Evolutionary conservation across 2,888 invertebrate species (phyloP).

Genomic region (Rhaphigaster nebulosa): DNA sequence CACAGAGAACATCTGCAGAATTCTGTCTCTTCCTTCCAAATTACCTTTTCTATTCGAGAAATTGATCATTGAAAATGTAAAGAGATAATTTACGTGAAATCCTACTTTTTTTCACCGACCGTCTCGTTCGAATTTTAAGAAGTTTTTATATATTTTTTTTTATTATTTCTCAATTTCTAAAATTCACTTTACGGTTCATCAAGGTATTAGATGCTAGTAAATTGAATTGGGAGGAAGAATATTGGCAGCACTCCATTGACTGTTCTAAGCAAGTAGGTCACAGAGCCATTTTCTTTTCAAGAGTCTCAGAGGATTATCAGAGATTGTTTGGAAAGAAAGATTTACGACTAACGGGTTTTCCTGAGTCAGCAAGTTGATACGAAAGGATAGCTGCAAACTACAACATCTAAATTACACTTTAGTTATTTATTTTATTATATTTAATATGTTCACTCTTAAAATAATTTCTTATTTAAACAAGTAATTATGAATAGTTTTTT

Average conservation of each 20-base stretch:
- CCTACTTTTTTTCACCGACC: not conserved
- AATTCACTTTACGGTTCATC: not conserved
- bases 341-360: not conserved
- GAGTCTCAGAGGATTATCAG: slow-evolving; percentile 17
- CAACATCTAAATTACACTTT: not conserved
- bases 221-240: not conserved
- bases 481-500: too few species aligned
- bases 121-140: not conserved
- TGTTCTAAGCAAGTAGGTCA: not conserved
- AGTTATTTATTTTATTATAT: too few species aligned
- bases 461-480: too few species aligned
- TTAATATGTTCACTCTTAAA: too few species aligned
- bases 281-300: slow-evolving; percentile 5
- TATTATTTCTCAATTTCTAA: too few species aligned
- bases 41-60: not conserved
- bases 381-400: not conserved
- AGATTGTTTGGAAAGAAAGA: not conserved
- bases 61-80: not conserved
- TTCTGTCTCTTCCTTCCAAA: not conserved
- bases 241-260: not conserved
- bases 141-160: not conserved
- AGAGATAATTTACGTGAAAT: not conserved
- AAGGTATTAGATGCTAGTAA: not conserved
- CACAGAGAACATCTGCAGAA: not conserved
- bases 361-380: not conserved